Conservation (phyloP, 2,888 invertebrate genomes). For the Tinea trinotella region DNA sequence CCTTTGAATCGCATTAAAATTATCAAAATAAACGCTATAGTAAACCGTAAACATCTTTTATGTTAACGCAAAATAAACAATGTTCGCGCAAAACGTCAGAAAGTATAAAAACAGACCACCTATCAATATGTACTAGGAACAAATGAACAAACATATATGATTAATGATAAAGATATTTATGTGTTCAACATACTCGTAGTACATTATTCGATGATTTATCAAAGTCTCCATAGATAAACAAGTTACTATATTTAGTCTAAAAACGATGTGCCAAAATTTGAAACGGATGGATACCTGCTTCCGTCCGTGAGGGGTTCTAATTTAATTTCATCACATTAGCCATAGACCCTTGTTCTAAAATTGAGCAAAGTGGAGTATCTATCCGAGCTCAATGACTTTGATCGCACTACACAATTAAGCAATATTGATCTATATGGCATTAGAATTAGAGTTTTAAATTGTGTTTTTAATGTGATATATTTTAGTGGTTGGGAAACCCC, state of each 20-base stretch:
- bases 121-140: not conserved
- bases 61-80: no score
- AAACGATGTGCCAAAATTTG: slow-evolving; percentile 10
- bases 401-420: not conserved
- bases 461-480: not conserved
- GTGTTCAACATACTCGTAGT: not conserved
- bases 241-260: not conserved
- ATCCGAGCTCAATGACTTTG: not conserved
- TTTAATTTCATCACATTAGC: slow-evolving; percentile 47
- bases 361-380: slow-evolving; percentile 22
- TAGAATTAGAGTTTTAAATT: not conserved
- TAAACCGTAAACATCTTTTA: no score
- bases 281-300: slow-evolving; percentile 13
- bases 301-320: slow-evolving; percentile 33
- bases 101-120: not conserved
- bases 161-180: not conserved
- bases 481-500: not conserved
- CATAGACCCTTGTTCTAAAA: slow-evolving; percentile 36
- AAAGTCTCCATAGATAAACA: slow-evolving; percentile 6
- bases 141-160: not conserved
- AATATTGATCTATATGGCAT: not conserved
- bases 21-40: no score
- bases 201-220: not conserved
- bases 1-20: no score
- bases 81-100: no score